Percentiles rank a stretch among this genome's conserved stretches.
These are phyloP conservation scores for human DNA, from an alignment of 2,113 vertebrate species.

Conservation along the genomic window DNA sequence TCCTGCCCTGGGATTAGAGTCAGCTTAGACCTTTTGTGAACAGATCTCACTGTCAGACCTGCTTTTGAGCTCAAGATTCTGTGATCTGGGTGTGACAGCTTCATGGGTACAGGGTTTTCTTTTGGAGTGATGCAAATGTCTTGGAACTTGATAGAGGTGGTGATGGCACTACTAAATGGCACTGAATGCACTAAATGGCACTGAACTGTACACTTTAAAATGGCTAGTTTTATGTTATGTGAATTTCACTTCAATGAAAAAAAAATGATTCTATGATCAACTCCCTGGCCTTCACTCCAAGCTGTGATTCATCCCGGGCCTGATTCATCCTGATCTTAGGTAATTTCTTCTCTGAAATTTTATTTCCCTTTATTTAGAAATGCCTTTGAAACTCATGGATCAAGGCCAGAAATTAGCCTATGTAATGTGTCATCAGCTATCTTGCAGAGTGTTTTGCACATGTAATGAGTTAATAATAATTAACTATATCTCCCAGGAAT, in stretches of 20 bases:
- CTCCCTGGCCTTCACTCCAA: background rate
- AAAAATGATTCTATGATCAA: background rate
- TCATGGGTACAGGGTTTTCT: background rate
- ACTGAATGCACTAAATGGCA: background rate
- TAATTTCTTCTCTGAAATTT: background rate
- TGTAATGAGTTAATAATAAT: background rate
- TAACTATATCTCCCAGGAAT: background rate
- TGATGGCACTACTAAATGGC: background rate
- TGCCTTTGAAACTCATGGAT: conserved; percentile 23
- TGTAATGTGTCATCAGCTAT: background rate
- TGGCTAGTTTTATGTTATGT: background rate
- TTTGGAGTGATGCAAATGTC: background rate
- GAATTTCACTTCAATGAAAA: background rate
- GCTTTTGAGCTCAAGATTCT: background rate
- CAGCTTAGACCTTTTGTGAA: background rate
- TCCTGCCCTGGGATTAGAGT: background rate
- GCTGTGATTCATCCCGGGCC: background rate
- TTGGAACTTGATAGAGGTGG: background rate
- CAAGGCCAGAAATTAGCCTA: background rate
- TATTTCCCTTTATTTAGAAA: conserved; percentile 22
- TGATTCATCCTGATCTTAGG: background rate
- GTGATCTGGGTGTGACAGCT: background rate
- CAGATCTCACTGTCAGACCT: background rate
- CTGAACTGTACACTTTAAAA: background rate
- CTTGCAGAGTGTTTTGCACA: background rate